Evolutionary conservation across 2,113 vertebrate species (phyloP).

Genomic region (Cyprinodon tularosa): DNA sequence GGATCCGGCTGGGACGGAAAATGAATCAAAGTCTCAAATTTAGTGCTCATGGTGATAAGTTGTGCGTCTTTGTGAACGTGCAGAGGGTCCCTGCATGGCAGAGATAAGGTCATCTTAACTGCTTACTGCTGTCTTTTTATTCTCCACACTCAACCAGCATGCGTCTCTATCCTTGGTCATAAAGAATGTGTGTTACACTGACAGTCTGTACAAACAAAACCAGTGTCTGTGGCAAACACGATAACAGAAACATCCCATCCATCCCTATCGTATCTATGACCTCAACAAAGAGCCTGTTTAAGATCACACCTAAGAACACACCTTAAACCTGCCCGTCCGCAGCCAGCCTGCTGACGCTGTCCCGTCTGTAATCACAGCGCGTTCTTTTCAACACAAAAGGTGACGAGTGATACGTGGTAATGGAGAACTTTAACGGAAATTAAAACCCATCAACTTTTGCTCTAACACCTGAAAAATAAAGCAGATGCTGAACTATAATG

Average conservation of each 20-base stretch:
- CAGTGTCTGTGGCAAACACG: conserved; percentile 7
- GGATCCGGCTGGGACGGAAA: no score
- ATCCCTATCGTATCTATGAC: conserved; percentile 26
- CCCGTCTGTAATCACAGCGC: conserved; percentile 30
- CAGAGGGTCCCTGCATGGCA: conserved; percentile 7
- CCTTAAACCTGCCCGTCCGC: conserved; percentile 6
- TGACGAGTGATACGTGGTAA: conserved; percentile 6
- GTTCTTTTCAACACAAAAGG: conserved; percentile 11
- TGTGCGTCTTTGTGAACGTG: conserved; percentile 5
- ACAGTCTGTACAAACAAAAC: conserved; percentile 13
- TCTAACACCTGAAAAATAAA: not conserved
- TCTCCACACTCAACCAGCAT: not conserved
- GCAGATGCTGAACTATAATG: no score
- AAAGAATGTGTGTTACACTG: conserved; percentile 32
- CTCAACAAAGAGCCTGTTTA: not conserved
- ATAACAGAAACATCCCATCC: conserved; percentile 7
- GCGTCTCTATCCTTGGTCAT: conserved; percentile 14
- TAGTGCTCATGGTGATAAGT: not conserved
- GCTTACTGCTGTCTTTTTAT: not conserved
- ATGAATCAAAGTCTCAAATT: no score
- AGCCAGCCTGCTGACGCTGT: not conserved
- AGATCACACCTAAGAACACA: not conserved
- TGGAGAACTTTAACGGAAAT: not conserved
- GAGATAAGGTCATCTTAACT: conserved; percentile 39
- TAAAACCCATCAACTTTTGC: not conserved